These are phyloP conservation scores for Gymnocephalus cernua DNA, from an alignment of 2,113 vertebrate genomes.

Conservation along the genomic window DNA sequence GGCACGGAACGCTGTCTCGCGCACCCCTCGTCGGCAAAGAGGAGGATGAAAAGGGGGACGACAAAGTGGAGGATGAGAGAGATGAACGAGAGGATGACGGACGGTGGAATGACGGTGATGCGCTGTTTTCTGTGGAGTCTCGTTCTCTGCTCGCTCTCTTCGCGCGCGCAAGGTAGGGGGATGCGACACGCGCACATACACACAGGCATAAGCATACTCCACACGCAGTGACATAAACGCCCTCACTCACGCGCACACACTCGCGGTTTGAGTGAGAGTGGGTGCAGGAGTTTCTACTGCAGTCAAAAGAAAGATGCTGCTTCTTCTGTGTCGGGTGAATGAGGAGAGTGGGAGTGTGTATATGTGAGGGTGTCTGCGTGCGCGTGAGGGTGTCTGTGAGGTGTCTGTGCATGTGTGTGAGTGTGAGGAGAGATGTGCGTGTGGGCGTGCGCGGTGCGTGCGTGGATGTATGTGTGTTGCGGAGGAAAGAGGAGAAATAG, in stretches of 20 bases:
- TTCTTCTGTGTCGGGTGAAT: neutral
- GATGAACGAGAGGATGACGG: conserved; percentile 58
- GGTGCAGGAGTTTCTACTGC: conserved; percentile 36
- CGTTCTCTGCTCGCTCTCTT: conserved; percentile 74
- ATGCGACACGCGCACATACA: conserved; percentile 57
- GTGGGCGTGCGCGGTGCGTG: conserved; percentile 26
- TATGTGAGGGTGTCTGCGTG: conserved; percentile 31
- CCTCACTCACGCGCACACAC: conserved; percentile 5
- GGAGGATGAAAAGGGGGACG: conserved; percentile 65
- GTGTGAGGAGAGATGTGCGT: conserved; percentile 13
- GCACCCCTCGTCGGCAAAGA: conserved; percentile 51
- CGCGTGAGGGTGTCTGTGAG: conserved; percentile 43
- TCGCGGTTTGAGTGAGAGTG: conserved; percentile 31
- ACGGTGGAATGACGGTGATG: conserved; percentile 71
- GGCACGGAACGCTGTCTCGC: conserved; percentile 66
- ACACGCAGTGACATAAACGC: conserved; percentile 40
- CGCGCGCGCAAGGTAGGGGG: conserved; percentile 79
- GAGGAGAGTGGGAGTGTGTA: neutral
- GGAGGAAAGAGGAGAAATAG: conserved; percentile 54
- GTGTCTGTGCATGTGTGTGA: conserved; percentile 34
- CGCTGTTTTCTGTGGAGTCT: conserved; percentile 80
- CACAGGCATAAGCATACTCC: neutral
- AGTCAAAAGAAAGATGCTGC: conserved; percentile 41
- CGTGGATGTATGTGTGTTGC: conserved; percentile 61
- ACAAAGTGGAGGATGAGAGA: conserved; percentile 52